These are phyloP conservation scores for Esox lucius DNA, from an alignment of 2,797 vertebrate genomes.

Conservation along the genomic window DNA sequence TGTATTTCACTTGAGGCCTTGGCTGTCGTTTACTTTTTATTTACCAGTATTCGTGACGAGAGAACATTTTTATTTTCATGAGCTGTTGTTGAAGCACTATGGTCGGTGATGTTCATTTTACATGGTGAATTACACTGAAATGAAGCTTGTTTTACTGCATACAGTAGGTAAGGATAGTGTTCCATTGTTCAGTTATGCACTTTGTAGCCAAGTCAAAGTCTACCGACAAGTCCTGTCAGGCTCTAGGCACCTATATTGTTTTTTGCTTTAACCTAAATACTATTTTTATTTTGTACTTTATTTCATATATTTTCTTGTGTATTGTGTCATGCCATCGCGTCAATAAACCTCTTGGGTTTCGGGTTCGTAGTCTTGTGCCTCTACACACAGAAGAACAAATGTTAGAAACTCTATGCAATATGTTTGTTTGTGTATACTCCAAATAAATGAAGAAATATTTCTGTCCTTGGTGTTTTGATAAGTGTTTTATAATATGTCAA, in stretches of 20 bases:
- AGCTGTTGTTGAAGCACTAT: constrained; percentile 24
- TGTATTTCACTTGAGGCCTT: constrained; percentile 23
- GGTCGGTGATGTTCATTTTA: background rate
- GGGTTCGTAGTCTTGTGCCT: constrained; percentile 29
- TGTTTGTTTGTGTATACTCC: constrained; percentile 58
- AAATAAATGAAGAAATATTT: constrained; percentile 65
- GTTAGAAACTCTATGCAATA: constrained; percentile 64
- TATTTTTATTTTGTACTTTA: background rate
- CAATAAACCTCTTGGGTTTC: constrained; percentile 20
- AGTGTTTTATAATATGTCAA: background rate
- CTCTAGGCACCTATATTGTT: background rate
- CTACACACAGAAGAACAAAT: constrained; percentile 38
- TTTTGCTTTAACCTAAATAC: background rate
- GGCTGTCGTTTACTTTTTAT: background rate
- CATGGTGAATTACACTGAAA: constrained; percentile 31
- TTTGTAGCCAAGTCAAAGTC: constrained; percentile 29
- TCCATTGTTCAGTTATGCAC: background rate
- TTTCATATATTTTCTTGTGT: constrained; percentile 5
- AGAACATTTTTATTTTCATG: constrained; percentile 24
- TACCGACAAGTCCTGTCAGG: constrained; percentile 3
- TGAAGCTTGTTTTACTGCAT: constrained; percentile 42
- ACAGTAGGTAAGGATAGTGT: constrained; percentile 26
- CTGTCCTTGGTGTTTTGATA: constrained; percentile 24
- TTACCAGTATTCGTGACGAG: constrained; percentile 33
- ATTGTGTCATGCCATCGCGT: constrained; percentile 21